phyloP scores from a whole-genome alignment of 2,888 invertebrate genomes.

The Uropetala carovei region DNA sequence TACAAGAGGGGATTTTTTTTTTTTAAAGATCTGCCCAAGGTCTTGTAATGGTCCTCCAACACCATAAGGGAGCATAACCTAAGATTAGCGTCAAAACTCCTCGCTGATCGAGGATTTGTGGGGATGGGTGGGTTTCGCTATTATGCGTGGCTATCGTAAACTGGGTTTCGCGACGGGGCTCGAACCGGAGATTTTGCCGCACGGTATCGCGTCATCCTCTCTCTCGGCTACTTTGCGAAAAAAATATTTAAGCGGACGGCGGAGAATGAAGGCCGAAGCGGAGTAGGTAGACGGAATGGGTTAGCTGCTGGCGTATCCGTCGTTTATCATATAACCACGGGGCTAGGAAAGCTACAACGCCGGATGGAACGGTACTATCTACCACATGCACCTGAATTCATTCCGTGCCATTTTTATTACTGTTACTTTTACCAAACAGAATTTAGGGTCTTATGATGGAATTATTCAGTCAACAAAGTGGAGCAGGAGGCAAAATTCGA shows the following conservation, averaged over 20 bases:
- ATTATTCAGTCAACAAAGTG: no score
- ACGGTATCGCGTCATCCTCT: neutral
- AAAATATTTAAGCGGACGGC: neutral
- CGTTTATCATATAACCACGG: neutral
- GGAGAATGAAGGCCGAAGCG: neutral
- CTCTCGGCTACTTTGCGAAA: neutral
- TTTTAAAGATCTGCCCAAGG: neutral
- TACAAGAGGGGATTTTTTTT: neutral
- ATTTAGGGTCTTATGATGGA: no score
- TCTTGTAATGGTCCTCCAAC: neutral
- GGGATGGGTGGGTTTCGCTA: neutral
- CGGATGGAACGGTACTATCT: neutral
- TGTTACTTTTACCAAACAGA: neutral
- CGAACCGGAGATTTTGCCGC: constrained; percentile 23
- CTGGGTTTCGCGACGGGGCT: constrained; percentile 22
- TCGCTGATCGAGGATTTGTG: constrained; percentile 23
- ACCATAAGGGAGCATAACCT: neutral
- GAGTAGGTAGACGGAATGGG: neutral
- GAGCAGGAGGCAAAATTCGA: no score
- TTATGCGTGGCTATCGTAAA: constrained; percentile 19
- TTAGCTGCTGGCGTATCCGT: neutral
- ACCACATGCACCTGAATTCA: neutral
- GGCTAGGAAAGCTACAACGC: neutral
- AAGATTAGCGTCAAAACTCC: constrained; percentile 10
- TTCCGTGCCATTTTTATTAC: neutral